A percentile compares a stretch with the other conserved stretches of the same genome.
Conservation (phyloP, 2,113 vertebrate genomes). For the Rissa tridactyla region DNA sequence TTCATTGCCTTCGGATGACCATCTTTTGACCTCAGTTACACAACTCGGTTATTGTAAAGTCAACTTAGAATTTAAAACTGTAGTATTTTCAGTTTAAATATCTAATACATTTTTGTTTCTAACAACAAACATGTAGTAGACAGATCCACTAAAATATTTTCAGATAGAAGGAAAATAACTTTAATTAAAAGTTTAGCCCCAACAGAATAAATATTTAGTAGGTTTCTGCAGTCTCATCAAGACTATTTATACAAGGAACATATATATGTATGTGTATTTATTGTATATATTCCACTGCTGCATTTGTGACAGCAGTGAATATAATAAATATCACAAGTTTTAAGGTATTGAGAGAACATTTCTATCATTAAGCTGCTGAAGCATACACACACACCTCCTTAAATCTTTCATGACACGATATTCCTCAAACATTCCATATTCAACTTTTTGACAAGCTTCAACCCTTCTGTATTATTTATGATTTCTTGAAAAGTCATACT, state of each 20-base stretch:
- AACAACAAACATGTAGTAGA: background rate
- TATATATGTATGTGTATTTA: background rate
- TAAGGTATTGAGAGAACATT: background rate
- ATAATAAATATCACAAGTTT: background rate
- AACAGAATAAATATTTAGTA: background rate
- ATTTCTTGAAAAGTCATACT: background rate
- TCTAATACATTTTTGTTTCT: background rate
- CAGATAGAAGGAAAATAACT: background rate
- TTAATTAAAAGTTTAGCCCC: background rate
- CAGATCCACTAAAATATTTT: background rate
- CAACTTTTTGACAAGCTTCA: background rate
- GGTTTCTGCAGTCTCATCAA: background rate
- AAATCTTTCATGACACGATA: background rate
- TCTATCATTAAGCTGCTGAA: background rate
- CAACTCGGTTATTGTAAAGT: background rate
- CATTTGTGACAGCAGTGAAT: background rate
- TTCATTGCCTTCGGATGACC: background rate
- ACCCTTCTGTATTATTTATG: background rate
- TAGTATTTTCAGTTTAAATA: background rate
- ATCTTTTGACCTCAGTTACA: background rate
- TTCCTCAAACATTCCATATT: background rate
- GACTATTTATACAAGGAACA: background rate
- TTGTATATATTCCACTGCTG: background rate
- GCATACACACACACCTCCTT: background rate
- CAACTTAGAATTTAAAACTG: background rate